A percentile compares a stretch with the other conserved stretches of the same genome.
These are phyloP conservation scores for Oxygymnocypris stewartii DNA, from an alignment of 2,113 vertebrate genomes.

Conservation along the genomic window DNA sequence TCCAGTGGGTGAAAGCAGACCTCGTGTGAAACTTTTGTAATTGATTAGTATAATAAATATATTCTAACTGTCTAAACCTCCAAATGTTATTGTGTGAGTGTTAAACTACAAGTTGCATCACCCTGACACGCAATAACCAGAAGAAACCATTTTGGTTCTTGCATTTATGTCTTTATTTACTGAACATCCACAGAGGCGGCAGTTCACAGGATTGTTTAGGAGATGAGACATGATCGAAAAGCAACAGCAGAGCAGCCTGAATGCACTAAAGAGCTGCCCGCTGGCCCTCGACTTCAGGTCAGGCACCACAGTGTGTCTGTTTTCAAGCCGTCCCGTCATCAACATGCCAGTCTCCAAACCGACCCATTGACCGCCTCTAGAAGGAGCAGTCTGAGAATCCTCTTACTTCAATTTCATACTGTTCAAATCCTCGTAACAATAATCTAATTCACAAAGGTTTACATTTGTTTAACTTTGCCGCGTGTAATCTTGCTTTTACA, in stretches of 20 bases:
- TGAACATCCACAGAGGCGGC: slow-evolving; percentile 28
- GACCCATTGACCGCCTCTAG: background rate
- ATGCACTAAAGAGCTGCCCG: slow-evolving; percentile 87
- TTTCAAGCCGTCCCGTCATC: slow-evolving; percentile 89
- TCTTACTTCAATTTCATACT: background rate
- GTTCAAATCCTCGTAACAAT: background rate
- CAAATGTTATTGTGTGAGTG: slow-evolving; percentile 21
- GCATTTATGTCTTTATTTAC: slow-evolving; percentile 69
- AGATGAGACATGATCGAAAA: slow-evolving; percentile 59
- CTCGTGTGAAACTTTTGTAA: slow-evolving; percentile 78
- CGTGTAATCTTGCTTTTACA: background rate
- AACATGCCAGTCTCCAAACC: slow-evolving; percentile 65
- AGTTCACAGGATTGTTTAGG: slow-evolving; percentile 51
- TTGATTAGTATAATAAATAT: slow-evolving; percentile 83
- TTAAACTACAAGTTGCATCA: background rate
- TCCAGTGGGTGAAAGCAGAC: slow-evolving; percentile 74
- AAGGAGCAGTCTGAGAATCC: background rate
- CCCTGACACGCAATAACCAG: background rate
- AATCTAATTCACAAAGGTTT: slow-evolving; percentile 15
- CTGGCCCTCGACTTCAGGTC: slow-evolving; percentile 68
- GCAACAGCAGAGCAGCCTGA: slow-evolving; percentile 74
- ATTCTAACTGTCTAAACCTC: slow-evolving; percentile 73
- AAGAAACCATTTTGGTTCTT: slow-evolving; percentile 30
- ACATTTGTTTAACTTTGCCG: background rate
- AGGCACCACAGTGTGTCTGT: slow-evolving; percentile 78